Base-by-base conservation (phyloP, 2,888 invertebrate species). In the Dichetophora obliterata region DNA sequence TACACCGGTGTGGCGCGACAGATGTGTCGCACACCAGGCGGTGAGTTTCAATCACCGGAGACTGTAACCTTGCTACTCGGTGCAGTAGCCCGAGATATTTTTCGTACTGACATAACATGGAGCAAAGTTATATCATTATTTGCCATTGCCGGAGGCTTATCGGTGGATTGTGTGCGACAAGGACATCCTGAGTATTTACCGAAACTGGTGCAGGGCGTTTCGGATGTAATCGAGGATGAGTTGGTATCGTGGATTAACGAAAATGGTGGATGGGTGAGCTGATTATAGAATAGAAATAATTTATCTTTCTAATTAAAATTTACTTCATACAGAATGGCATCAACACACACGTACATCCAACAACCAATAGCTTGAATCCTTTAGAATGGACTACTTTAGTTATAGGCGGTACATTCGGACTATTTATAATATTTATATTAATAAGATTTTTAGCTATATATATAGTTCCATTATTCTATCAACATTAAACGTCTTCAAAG, bases 191-290 rank as follows among this genome's bases (percentile, higher is more conserved):
- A 96, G 63, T 95, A 93, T 84, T 91, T 96, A 72, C 92, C 93
- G 11, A 93, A 93, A 76, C 91, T 97, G 27, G 91, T 96, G 79
- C 94, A 96, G 82, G 94, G 88, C 66, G 93, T 96, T 83, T 92
- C 93, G 0, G 93, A 94, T 81, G 92, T 94, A 31, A 91, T 94
- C 43, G 93, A 94, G 84, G 92, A 93, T 81, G 92, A 93, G 81
- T 88, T 94, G 48, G 93, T 93, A 0, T 88, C 92, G 0, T 97
- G 96, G 96, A 93, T 97, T 14, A 93, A 94, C 72, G 91, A 92
- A 66, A 95, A 95, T 85, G 96, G 96, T 22, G 96, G 96, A 87
- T 97, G 97, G 96, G 96, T 96, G 89, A 84, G 89, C 80, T 9
- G 16, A 16, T 65, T 65, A 37, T n/a, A 5, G 31, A n/a, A 3